Evolutionary conservation across 2,888 invertebrate species (phyloP).

Genomic region (Allacma fusca): DNA sequence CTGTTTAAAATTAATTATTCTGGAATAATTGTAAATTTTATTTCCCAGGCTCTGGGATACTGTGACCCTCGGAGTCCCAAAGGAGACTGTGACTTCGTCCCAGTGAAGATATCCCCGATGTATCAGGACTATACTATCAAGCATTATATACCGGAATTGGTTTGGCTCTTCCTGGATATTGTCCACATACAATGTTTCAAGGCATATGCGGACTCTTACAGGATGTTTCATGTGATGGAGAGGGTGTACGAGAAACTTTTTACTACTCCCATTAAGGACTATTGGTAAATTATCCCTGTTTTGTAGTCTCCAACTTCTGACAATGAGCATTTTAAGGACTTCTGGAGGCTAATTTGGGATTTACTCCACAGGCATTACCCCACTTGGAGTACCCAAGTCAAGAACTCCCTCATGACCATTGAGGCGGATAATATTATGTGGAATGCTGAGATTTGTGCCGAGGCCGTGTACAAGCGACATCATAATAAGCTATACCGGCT

Average conservation of each 20-base stretch:
- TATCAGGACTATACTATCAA: constrained; percentile 22
- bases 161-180: constrained; percentile 57
- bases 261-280: constrained; percentile 55
- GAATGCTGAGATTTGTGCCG: constrained; percentile 34
- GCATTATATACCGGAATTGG: constrained; percentile 57
- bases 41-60: constrained; percentile 44
- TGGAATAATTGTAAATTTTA: too few relatives aligned
- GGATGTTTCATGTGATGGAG: constrained; percentile 58
- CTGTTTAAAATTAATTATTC: too few relatives aligned
- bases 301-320: too few relatives aligned
- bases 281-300: constrained; percentile 53
- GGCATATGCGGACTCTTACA: constrained; percentile 55
- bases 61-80: constrained; percentile 28
- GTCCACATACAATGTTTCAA: constrained; percentile 56
- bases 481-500: constrained; percentile 16
- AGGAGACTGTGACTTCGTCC: not conserved
- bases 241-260: constrained; percentile 56
- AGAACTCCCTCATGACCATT: not conserved
- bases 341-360: too few relatives aligned
- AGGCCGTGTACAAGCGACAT: constrained; percentile 14
- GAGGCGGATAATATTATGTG: constrained; percentile 35
- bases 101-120: constrained; percentile 5
- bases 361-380: too few relatives aligned
- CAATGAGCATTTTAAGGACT: too few relatives aligned
- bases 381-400: not conserved